Evolutionary conservation across 2,797 vertebrate genomes (phyloP).

Genomic region (Eutrigla gurnardus): DNA sequence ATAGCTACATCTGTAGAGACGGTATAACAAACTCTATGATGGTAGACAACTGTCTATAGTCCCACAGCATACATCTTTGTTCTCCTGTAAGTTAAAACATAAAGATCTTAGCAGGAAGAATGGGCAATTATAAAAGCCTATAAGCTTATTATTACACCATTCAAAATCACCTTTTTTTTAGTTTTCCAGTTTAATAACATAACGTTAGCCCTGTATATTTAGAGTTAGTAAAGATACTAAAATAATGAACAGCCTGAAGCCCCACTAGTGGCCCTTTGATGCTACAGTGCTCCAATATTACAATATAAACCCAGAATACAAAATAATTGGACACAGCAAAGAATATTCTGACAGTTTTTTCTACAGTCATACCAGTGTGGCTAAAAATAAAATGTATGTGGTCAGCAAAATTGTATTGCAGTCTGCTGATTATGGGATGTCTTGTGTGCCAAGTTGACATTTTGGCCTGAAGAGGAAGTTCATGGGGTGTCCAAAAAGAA

Average conservation of each 20-base stretch:
- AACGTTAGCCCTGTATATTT: not conserved
- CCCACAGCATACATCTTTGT: not conserved
- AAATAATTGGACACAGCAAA: not conserved
- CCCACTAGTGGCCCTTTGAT: not conserved
- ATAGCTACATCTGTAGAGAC: not conserved
- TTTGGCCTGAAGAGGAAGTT: conserved; percentile 8
- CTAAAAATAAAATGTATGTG: not conserved
- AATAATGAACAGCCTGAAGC: not conserved
- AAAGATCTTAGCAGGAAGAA: not conserved
- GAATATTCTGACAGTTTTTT: not conserved
- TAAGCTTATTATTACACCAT: not conserved
- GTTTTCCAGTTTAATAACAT: not conserved
- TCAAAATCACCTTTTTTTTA: not conserved
- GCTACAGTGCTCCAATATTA: not conserved
- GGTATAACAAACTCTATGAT: not conserved
- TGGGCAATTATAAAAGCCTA: not conserved
- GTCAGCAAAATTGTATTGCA: not conserved
- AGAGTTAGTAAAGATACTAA: not conserved
- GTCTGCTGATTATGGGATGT: conserved; percentile 3
- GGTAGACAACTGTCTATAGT: not conserved
- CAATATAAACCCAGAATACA: not conserved
- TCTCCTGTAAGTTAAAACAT: too few species aligned
- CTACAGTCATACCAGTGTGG: not conserved
- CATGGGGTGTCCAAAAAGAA: not conserved
- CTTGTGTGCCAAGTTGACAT: conserved; percentile 8